phyloP scores from a whole-genome alignment of 2,113 vertebrate genomes.

The Indri indri region DNA sequence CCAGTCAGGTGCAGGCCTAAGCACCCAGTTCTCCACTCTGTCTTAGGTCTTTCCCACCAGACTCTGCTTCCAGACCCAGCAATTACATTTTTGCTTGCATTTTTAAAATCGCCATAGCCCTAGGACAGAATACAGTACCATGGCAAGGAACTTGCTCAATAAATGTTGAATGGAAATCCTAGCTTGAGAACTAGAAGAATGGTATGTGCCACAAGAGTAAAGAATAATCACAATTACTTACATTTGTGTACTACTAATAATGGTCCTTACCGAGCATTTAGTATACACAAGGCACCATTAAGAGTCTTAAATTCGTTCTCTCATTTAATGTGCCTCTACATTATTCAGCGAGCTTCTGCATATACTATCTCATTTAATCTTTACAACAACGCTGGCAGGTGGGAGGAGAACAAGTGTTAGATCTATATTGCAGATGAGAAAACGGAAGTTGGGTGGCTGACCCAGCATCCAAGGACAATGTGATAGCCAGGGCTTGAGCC shows the following conservation, averaged over 20 bases:
- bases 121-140: not conserved
- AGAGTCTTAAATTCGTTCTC: not conserved
- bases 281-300: not conserved
- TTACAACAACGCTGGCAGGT: not conserved
- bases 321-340: not conserved
- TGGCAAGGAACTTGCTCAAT: not conserved
- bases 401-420: not conserved
- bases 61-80: not conserved
- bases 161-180: not conserved
- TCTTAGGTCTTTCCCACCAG: not conserved
- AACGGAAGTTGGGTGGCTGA: not conserved
- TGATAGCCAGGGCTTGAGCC: not conserved
- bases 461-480: not conserved
- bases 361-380: conserved; percentile 53
- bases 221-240: not conserved
- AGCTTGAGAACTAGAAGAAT: not conserved
- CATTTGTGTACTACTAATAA: not conserved
- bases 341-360: not conserved
- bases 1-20: too few species aligned
- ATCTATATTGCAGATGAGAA: not conserved
- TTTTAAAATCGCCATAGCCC: not conserved
- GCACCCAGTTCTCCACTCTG: fast-evolving
- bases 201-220: not conserved
- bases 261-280: not conserved
- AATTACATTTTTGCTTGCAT: not conserved